A percentile compares a stretch with the other conserved stretches of the same genome.
phyloP scores from a whole-genome alignment of 2,113 vertebrate genomes.

The Lasiurus borealis region DNA sequence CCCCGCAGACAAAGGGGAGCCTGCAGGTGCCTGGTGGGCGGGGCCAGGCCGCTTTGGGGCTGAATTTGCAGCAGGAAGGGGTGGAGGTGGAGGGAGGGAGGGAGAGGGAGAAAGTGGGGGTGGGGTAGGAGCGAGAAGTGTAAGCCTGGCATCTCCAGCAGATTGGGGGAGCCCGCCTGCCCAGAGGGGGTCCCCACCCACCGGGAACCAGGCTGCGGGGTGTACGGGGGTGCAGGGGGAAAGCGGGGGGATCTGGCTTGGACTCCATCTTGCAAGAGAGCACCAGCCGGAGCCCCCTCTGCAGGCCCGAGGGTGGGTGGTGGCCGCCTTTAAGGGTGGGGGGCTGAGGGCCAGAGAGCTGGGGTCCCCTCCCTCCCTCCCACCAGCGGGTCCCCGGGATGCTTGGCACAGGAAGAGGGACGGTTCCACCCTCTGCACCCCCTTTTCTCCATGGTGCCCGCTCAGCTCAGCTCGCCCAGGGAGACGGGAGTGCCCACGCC shows the following conservation, averaged over 20 bases:
- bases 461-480: background rate
- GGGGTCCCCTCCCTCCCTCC: background rate
- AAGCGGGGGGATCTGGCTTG: slow-evolving; percentile 26
- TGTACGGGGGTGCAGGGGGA: too few species aligned
- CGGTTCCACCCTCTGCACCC: background rate
- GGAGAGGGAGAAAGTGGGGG: too few species aligned
- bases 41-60: too few species aligned
- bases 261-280: slow-evolving; percentile 50
- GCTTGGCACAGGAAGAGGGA: background rate
- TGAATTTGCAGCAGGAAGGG: slow-evolving; percentile 56
- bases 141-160: slow-evolving; percentile 57
- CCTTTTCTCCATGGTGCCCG: background rate
- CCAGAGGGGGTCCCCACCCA: slow-evolving; percentile 42
- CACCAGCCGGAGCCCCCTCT: slow-evolving; percentile 28
- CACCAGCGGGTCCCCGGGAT: background rate
- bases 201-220: background rate
- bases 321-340: too few species aligned
- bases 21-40: slow-evolving; percentile 71
- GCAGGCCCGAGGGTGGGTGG: background rate
- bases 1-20: slow-evolving; percentile 76
- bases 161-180: background rate
- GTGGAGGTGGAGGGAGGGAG: slow-evolving; percentile 54
- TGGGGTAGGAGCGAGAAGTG: background rate
- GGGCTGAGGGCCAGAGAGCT: background rate
- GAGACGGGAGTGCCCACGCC: background rate